Evolutionary conservation across 1,140 invertebrate species (phyloP).

Genomic region (Cotesia chilonis): DNA sequence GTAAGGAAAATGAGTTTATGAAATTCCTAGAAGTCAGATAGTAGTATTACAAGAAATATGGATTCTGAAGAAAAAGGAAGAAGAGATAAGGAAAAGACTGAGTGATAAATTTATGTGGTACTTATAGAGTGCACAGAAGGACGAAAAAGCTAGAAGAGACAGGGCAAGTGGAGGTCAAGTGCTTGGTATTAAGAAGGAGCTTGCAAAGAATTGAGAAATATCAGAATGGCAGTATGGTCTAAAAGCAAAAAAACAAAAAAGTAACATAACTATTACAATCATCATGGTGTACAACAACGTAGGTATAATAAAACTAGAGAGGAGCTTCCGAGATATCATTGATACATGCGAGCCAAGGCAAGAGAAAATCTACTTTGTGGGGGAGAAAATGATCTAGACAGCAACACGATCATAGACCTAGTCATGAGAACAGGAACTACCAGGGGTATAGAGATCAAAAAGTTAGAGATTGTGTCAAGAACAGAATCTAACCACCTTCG

Average conservation of each 20-base stretch:
- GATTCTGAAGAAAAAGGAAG: conserved; percentile 36
- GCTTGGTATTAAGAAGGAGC: conserved; percentile 32
- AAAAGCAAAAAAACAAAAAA: neutral
- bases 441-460: neutral
- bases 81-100: conserved; percentile 18
- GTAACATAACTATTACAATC: neutral
- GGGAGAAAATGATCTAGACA: neutral
- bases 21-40: conserved; percentile 33
- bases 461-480: neutral
- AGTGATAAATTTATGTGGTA: conserved; percentile 29
- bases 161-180: conserved; percentile 35
- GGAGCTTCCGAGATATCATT: conserved; percentile 20
- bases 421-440: neutral
- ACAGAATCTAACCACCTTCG: conserved; percentile 9
- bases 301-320: conserved; percentile 25
- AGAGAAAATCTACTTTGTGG: conserved; percentile 25
- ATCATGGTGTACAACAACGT: conserved; percentile 35
- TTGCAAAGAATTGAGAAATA: neutral
- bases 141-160: conserved; percentile 31
- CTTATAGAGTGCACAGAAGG: conserved; percentile 25
- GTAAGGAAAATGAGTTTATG: conserved; percentile 37
- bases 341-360: conserved; percentile 8
- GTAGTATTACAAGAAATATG: conserved; percentile 40
- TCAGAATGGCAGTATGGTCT: conserved; percentile 22
- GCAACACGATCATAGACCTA: neutral